Evolutionary conservation across 2,113 vertebrate species (phyloP), one percentile per base, ranked within the genome.

Genomic region (Buteo buteo): DNA sequence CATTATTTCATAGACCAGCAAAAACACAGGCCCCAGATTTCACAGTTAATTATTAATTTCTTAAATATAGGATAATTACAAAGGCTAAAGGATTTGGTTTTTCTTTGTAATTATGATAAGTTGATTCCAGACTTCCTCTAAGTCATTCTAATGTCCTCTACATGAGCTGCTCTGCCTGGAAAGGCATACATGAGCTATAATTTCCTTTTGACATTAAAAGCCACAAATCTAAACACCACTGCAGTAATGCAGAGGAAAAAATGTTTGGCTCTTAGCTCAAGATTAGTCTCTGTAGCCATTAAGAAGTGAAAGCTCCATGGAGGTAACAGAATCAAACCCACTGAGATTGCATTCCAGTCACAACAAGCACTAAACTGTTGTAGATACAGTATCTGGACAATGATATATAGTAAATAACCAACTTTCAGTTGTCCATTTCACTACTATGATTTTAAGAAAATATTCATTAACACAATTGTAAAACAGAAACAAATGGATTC

Each of bases 191-290:
- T 67, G 65, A 94, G 82, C 90, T 81, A 47, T 92, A 74, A 93
- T 96, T 94, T 95, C 82, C 40, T 88, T 86, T 61, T 86, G 86
- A 94, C 90, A 90, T 94, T 94, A 96, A 96, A 95, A 97, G 92
- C 77, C 90, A 84, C 94, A 86, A 74, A 88, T 96, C 80, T 96
- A 95, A 96, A 95, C 83, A 84, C 29, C n/a, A 70, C 59, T 83
- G 47, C 47, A n/a, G 72, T 86, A 71, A 86, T 74, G 69, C 64
- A 86, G 72, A 44, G 47, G 61, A 59, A 92, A 81, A 95, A 95
- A 64, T 45, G 52, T 87, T 95, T 80, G 78, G 82, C 90, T 86
- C 83, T 92, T 94, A 91, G 88, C n/a, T 93, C 45, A 71, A 55
- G 72, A 76, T 95, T 91, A 84, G 72, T 83, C 69, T 95, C 73